These are phyloP conservation scores for Lamprologus ornatipinnis DNA, from an alignment of 2,113 vertebrate species.

Conservation along the genomic window DNA sequence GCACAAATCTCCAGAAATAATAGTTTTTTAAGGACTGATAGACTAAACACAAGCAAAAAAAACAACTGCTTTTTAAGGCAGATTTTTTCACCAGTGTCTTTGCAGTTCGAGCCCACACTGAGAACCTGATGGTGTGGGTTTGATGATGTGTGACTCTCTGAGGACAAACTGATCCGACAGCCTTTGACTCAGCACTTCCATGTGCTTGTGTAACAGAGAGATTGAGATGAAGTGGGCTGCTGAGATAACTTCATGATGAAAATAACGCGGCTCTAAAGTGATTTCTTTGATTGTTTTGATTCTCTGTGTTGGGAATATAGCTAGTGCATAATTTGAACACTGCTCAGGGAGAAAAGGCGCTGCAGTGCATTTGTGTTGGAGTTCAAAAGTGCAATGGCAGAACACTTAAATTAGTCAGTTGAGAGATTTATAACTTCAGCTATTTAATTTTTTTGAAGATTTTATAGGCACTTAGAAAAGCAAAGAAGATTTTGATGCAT, in stretches of 20 bases:
- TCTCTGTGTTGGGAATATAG: not conserved
- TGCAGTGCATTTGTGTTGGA: not conserved
- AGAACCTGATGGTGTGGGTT: slow-evolving; percentile 31
- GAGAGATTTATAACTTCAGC: not conserved
- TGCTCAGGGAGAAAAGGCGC: not conserved
- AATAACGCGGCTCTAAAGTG: not conserved
- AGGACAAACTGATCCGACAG: slow-evolving; percentile 25
- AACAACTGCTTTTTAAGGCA: not conserved
- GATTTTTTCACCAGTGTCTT: not conserved
- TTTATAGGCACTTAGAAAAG: not conserved
- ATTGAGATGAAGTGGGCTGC: not conserved
- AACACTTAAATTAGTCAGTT: not conserved
- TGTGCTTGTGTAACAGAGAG: slow-evolving; percentile 23
- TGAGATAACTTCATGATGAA: not conserved
- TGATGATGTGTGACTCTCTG: slow-evolving; percentile 39
- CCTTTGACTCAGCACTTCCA: slow-evolving; percentile 40
- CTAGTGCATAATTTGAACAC: not conserved
- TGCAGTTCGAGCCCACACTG: slow-evolving; percentile 1
- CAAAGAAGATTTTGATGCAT: not conserved
- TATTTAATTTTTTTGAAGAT: not conserved
- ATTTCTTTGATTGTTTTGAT: not conserved
- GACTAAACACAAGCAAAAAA: not conserved
- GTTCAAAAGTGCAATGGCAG: not conserved
- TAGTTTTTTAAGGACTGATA: not conserved
- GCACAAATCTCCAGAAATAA: not conserved